These are phyloP conservation scores for Sarotherodon lohbergeri DNA, from an alignment of 2,113 vertebrate genomes.

Conservation along the genomic window DNA sequence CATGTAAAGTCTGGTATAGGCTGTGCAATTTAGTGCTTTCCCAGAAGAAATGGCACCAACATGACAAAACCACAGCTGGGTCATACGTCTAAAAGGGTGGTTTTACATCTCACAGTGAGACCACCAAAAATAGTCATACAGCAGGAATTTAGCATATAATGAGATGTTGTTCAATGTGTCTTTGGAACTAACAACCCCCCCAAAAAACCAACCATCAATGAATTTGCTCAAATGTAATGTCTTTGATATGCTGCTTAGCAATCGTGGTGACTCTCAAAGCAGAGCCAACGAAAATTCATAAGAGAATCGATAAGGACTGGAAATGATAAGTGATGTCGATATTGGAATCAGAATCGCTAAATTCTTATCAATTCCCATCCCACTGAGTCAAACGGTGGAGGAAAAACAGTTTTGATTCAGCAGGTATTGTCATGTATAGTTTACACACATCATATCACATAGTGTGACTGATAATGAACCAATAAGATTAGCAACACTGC, in stretches of 20 bases:
- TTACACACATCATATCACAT: neutral
- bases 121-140: neutral
- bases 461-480: neutral
- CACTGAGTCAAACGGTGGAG: neutral
- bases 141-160: neutral
- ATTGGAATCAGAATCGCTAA: neutral
- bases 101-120: neutral
- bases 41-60: neutral
- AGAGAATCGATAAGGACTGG: neutral
- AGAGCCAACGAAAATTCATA: neutral
- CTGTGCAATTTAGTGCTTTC: neutral
- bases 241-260: neutral
- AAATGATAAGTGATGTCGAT: neutral
- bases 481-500: neutral
- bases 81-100: neutral
- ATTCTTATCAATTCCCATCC: neutral
- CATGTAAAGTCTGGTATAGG: neutral
- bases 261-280: fast-evolving
- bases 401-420: neutral
- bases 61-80: neutral
- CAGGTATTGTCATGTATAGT: neutral
- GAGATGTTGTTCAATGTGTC: neutral
- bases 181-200: neutral
- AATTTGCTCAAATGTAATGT: neutral
- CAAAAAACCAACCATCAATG: neutral